These are phyloP conservation scores for Diaphora mendica DNA, from an alignment of 2,888 invertebrate genomes.

Conservation along the genomic window DNA sequence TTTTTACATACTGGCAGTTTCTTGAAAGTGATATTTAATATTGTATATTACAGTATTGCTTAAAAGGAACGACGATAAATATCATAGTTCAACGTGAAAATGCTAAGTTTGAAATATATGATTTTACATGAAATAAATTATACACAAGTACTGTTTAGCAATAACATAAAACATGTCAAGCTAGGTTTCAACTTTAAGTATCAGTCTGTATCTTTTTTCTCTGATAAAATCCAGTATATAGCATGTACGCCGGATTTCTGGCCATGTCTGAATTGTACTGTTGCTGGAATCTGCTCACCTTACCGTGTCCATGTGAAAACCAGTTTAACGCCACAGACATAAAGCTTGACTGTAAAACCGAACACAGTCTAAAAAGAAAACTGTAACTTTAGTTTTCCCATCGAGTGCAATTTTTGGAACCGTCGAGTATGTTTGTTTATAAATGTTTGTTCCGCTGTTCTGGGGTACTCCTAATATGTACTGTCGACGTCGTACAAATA, in stretches of 20 bases:
- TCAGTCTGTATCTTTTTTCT: neutral
- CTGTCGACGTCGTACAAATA: neutral
- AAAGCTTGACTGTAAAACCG: constrained; percentile 56
- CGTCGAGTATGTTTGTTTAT: neutral
- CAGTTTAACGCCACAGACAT: constrained; percentile 58
- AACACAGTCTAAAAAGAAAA: constrained; percentile 42
- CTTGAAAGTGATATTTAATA: neutral
- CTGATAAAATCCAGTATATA: constrained; percentile 26
- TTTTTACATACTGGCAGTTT: neutral
- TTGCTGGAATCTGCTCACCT: constrained; percentile 54
- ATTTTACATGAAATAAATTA: neutral
- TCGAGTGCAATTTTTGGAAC: constrained; percentile 18
- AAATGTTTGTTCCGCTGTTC: neutral
- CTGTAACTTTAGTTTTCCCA: constrained; percentile 38
- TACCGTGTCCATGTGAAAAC: constrained; percentile 47
- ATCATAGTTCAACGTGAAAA: neutral
- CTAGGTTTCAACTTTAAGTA: neutral
- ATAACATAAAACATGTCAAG: neutral
- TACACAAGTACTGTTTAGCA: neutral
- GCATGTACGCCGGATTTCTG: constrained; percentile 39
- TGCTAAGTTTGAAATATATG: neutral
- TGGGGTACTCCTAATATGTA: neutral
- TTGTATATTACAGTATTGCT: neutral
- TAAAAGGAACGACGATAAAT: neutral
- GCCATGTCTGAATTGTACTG: constrained; percentile 60